A percentile compares a stretch with the other conserved stretches of the same genome.
Conservation (phyloP, 2,888 invertebrate species). For the Oscheius sp. region DNA sequence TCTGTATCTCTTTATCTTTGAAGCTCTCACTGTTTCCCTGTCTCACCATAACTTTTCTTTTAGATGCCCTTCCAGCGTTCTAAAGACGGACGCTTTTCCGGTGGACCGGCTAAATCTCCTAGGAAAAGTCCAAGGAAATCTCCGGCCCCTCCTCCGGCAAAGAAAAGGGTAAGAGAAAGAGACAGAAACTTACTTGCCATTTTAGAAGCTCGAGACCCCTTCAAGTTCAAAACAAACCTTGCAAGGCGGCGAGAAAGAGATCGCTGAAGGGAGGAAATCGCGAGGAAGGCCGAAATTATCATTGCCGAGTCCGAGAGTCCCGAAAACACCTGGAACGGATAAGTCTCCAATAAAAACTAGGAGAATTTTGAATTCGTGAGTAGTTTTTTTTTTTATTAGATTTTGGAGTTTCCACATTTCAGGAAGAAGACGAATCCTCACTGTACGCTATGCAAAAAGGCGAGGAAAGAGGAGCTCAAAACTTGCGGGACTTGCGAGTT, state of each 20-base stretch:
- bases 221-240: not conserved
- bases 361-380: slow-evolving; percentile 34
- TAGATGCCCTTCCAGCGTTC: no score
- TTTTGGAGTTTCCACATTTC: not conserved
- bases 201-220: slow-evolving; percentile 13
- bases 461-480: slow-evolving; percentile 26
- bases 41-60: no score
- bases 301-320: not conserved
- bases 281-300: slow-evolving; percentile 15
- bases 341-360: slow-evolving; percentile 37
- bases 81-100: no score
- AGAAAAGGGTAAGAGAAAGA: not conserved
- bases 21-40: no score
- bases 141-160: not conserved
- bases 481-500: slow-evolving; percentile 20
- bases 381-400: not conserved
- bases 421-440: slow-evolving; percentile 26
- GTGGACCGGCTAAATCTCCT: no score
- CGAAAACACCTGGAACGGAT: not conserved
- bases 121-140: no score
- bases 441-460: slow-evolving; percentile 35
- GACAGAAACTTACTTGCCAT: no score
- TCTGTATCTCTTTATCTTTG: no score
- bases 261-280: not conserved
- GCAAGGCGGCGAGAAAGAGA: not conserved